Conservation (phyloP, 2,888 invertebrate species). For the Nomada ferruginata region DNA sequence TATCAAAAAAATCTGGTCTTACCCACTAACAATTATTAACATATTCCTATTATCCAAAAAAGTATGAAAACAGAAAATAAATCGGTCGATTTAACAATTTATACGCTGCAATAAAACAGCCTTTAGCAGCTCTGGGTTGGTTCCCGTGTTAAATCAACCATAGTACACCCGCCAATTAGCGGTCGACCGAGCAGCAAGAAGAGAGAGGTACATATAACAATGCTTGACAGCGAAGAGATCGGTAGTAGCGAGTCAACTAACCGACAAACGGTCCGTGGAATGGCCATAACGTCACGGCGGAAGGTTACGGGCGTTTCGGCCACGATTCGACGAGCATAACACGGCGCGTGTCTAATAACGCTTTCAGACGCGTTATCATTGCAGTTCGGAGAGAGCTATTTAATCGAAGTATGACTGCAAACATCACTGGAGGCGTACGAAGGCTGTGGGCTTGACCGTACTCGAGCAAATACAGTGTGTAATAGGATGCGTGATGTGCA, state of each 20-base stretch:
- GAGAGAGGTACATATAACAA: constrained; percentile 3
- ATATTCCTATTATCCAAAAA: neutral
- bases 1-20: too few species aligned
- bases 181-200: neutral
- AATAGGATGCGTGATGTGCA: too few species aligned
- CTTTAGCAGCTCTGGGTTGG: neutral
- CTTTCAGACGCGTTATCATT: constrained; percentile 65
- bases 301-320: constrained; percentile 59
- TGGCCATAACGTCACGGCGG: constrained; percentile 64
- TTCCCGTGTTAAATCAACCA: constrained; percentile 28
- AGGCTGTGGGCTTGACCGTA: constrained; percentile 33
- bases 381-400: constrained; percentile 38
- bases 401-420: constrained; percentile 20
- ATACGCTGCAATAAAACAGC: neutral
- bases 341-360: constrained; percentile 72
- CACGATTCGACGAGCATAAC: constrained; percentile 69
- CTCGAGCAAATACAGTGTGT: constrained; percentile 35
- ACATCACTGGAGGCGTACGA: neutral
- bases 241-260: constrained; percentile 37
- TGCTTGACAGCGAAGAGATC: neutral
- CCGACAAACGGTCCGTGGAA: constrained; percentile 67
- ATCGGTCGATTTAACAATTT: neutral
- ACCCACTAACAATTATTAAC: too few species aligned
- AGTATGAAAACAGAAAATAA: neutral
- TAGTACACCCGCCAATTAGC: constrained; percentile 17